Base-by-base conservation (phyloP, 2,797 vertebrate species). In the Betta splendens region DNA sequence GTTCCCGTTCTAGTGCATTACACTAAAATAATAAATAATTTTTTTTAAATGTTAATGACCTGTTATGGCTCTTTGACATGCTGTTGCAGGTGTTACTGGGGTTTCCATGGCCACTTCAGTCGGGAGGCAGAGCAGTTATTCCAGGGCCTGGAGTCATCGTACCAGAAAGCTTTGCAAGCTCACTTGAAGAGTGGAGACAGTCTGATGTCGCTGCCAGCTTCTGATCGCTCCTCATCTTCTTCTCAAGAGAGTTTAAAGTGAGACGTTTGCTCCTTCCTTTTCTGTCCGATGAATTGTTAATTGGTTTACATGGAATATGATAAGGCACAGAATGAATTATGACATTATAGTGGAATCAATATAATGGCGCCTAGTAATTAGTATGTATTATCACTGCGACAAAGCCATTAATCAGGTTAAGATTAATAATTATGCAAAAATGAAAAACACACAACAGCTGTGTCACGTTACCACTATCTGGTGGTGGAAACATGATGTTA, bases 181-280 rank as follows among this genome's bases (percentile, higher is more conserved):
- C 94, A 97, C 71, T 61, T 96, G 85, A 94, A 94, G 85, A 94
- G 94, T 54, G 96, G 94, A 0, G 96, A 97, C 89, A 94, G 93
- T 62, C 83, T 94, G 0, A 90, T 93, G 71, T 98, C 95, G 0
- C 88, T 97, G 76, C 96, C 96, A 0, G 95, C 94, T 17, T 98
- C 96, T 0, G 97, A 98, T 63, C 95, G 94, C 38, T 99, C 97
- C 0, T 98, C 97, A 15, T 98, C 97, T 11, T 98, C 96, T 77
- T 98, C 97, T 6, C 97, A 98, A 75, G 97, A 99, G 88, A 98
- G 97, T 81, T 93, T 99, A 48, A 98, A 94, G 97, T 98, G 85
- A 93, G 94, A 32, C 22, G 0, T 38, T 2, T 1, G 10, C 16
- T 18, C 35, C 43, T 15, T 21, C 16, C 2, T 11, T 12, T 20